A percentile compares a stretch with the other conserved stretches of the same genome.
phyloP scores from a whole-genome alignment of 2,797 vertebrate species.

The Rhabdophis nuchalis region DNA sequence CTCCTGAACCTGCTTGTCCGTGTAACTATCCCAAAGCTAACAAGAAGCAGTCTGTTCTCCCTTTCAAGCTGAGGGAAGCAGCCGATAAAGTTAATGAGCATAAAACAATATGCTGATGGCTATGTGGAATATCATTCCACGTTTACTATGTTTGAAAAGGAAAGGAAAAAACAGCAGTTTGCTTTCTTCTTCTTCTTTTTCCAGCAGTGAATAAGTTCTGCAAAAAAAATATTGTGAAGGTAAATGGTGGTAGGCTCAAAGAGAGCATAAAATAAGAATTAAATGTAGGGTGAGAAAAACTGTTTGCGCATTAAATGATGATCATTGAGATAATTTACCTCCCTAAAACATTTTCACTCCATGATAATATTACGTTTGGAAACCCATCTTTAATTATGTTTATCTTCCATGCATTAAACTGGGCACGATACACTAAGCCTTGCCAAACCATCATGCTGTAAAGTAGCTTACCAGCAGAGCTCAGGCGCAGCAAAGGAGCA shows the following conservation, averaged over 20 bases:
- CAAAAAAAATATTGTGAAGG: constrained; percentile 29
- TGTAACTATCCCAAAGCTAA: constrained; percentile 24
- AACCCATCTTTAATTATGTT: constrained; percentile 54
- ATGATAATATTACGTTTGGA: constrained; percentile 51
- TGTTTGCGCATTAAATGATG: constrained; percentile 36
- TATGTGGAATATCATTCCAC: constrained; percentile 25
- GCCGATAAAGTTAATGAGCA: constrained; percentile 33
- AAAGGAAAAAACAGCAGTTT: constrained; percentile 9
- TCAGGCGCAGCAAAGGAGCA: constrained; percentile 23
- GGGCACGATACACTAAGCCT: constrained; percentile 33
- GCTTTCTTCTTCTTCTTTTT: not conserved
- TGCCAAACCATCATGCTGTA: constrained; percentile 13
- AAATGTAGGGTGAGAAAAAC: constrained; percentile 19
- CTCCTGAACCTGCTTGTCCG: not conserved
- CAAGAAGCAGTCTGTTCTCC: constrained; percentile 5
- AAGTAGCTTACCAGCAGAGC: constrained; percentile 5
- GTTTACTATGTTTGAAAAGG: constrained; percentile 22
- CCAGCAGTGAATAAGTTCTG: not conserved
- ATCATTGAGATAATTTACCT: constrained; percentile 53
- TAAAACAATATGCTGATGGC: constrained; percentile 25
- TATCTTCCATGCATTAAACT: constrained; percentile 61
- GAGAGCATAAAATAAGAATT: constrained; percentile 16
- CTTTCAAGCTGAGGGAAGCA: constrained; percentile 36
- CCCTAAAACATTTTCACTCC: constrained; percentile 31
- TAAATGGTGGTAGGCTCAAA: constrained; percentile 6